phyloP scores from a whole-genome alignment of 2,888 invertebrate species.

The Chaetogeoica ovagalla region DNA sequence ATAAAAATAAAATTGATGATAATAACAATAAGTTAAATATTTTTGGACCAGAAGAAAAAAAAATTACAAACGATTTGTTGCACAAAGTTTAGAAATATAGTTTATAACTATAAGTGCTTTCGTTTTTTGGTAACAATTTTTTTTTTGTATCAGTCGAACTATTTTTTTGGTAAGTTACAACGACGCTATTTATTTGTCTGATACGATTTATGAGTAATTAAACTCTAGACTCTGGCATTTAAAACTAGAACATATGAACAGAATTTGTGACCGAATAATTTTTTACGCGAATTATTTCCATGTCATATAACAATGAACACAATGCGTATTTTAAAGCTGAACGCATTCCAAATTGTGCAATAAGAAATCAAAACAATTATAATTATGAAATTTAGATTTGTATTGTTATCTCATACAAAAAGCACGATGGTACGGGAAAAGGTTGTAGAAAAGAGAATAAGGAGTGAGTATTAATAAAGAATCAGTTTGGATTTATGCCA shows the following conservation, averaged over 20 bases:
- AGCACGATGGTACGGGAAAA: too few species aligned
- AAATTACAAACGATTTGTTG: conserved; percentile 13
- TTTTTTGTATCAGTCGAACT: not conserved
- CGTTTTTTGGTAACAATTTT: not conserved
- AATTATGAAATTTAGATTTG: too few species aligned
- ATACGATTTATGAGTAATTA: conserved; percentile 21
- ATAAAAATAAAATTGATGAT: not conserved
- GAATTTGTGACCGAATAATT: not conserved
- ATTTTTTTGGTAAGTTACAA: not conserved
- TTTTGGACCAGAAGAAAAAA: not conserved
- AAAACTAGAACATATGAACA: not conserved
- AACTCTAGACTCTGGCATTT: not conserved
- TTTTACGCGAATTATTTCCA: not conserved
- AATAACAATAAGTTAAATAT: not conserved
- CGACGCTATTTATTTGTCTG: conserved; percentile 11
- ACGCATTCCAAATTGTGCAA: not conserved
- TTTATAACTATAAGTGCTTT: conserved; percentile 29
- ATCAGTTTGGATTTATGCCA: too few species aligned
- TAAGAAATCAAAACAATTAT: too few species aligned
- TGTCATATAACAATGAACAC: not conserved
- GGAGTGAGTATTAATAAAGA: too few species aligned
- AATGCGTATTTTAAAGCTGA: not conserved
- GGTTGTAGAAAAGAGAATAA: too few species aligned
- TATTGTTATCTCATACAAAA: too few species aligned
- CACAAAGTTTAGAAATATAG: conserved; percentile 22